phyloP scores from a whole-genome alignment of 2,888 invertebrate genomes.

The Caenorhabditis wallacei region DNA sequence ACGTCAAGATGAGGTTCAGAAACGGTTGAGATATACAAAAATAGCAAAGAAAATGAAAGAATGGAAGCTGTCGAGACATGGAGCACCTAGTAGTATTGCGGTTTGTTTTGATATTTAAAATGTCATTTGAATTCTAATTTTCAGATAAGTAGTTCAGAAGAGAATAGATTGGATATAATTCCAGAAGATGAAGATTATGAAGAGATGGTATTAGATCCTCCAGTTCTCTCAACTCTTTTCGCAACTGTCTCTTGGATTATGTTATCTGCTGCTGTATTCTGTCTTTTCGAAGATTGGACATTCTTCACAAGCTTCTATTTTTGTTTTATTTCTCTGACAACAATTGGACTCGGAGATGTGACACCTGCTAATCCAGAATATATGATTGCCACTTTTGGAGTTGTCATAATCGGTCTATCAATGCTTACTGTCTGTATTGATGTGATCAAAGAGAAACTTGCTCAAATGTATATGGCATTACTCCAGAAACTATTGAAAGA shows the following conservation, averaged over 20 bases:
- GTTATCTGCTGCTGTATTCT: slow-evolving; percentile 93
- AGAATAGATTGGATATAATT: slow-evolving; percentile 25
- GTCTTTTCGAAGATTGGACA: slow-evolving; percentile 82
- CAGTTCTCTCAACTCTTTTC: slow-evolving; percentile 75
- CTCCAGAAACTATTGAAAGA: slow-evolving; percentile 78
- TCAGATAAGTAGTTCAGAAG: slow-evolving; percentile 52
- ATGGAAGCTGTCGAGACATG: slow-evolving; percentile 43
- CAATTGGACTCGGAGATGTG: slow-evolving; percentile 84
- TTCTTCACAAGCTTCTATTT: slow-evolving; percentile 82
- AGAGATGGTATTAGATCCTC: slow-evolving; percentile 75
- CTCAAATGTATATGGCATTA: slow-evolving; percentile 77
- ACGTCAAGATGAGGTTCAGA: slow-evolving; percentile 58
- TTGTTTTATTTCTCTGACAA: slow-evolving; percentile 82
- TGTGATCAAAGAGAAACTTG: slow-evolving; percentile 81
- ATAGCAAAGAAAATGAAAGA: slow-evolving; percentile 50
- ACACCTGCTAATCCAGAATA: slow-evolving; percentile 84
- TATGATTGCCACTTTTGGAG: slow-evolving; percentile 84
- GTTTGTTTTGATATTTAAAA: neutral
- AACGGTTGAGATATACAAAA: slow-evolving; percentile 40
- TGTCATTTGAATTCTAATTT: neutral
- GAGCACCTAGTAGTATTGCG: slow-evolving; percentile 25
- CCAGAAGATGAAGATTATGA: slow-evolving; percentile 63
- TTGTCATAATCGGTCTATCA: slow-evolving; percentile 79
- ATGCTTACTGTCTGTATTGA: slow-evolving; percentile 82
- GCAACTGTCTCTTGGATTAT: slow-evolving; percentile 89